Percentiles rank a stretch among this genome's conserved stretches.
Conservation (phyloP, 1,140 invertebrate genomes). For the Aethina tumida region DNA sequence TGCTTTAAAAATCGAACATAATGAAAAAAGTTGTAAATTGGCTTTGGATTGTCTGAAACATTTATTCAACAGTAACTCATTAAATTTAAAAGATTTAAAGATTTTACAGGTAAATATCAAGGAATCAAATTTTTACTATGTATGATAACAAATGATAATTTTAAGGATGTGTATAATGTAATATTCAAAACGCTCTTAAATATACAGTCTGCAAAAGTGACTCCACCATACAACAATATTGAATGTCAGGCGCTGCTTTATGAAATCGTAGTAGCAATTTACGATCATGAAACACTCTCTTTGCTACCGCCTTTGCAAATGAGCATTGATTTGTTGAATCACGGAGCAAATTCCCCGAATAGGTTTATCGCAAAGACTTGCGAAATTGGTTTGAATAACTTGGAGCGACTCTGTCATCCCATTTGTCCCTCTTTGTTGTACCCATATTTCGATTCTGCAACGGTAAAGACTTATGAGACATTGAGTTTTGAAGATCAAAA, state of each 20-base stretch:
- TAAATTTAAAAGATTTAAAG: too few species aligned
- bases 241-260: conserved; percentile 17
- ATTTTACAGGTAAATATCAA: background rate
- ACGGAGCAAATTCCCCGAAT: conserved; percentile 10
- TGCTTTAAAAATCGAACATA: conserved; percentile 1
- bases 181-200: conserved; percentile 8
- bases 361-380: conserved; percentile 6
- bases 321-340: conserved; percentile 11
- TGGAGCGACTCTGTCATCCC: conserved; percentile 16
- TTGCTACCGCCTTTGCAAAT: conserved; percentile 13
- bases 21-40: conserved; percentile 9
- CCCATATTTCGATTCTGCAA: too few species aligned
- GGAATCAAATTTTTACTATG: background rate
- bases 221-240: conserved; percentile 14
- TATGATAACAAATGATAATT: too few species aligned
- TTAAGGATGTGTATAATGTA: conserved; percentile 17
- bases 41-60: conserved; percentile 12
- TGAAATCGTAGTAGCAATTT: conserved; percentile 17
- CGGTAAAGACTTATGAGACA: too few species aligned
- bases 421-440: conserved; percentile 17
- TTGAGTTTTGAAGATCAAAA: too few species aligned
- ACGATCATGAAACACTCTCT: conserved; percentile 12
- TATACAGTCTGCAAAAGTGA: conserved; percentile 8
- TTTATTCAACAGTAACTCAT: too few species aligned
- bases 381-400: conserved; percentile 8